phyloP scores from a whole-genome alignment of 2,113 vertebrate genomes.

The Crotalus tigris region DNA sequence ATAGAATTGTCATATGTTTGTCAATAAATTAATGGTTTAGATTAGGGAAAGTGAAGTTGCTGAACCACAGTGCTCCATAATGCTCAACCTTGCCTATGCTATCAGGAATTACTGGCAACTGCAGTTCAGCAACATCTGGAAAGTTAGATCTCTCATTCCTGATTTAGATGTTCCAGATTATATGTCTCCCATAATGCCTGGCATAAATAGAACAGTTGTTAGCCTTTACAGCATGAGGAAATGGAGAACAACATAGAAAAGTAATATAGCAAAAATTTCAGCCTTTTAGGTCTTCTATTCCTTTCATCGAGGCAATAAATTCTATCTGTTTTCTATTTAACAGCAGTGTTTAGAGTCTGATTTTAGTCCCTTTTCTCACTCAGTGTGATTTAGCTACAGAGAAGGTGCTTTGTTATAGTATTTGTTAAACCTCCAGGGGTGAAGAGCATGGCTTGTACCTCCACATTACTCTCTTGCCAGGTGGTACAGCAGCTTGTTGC shows the following conservation, averaged over 20 bases:
- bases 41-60: background rate
- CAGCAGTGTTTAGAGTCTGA: slow-evolving; percentile 9
- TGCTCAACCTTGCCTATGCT: background rate
- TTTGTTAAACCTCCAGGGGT: slow-evolving; percentile 48
- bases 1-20: background rate
- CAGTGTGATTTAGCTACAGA: slow-evolving; percentile 42
- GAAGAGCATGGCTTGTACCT: slow-evolving; percentile 41
- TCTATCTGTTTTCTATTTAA: slow-evolving; percentile 19
- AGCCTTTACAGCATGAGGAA: background rate
- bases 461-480: slow-evolving; percentile 55
- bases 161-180: background rate
- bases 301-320: background rate
- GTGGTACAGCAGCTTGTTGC: slow-evolving; percentile 67
- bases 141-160: background rate
- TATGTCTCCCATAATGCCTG: background rate
- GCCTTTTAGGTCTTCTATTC: background rate
- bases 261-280: background rate
- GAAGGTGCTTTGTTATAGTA: slow-evolving; percentile 40
- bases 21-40: background rate
- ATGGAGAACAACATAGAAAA: slow-evolving; percentile 7
- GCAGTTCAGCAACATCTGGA: background rate
- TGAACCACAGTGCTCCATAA: background rate
- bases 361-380: slow-evolving; percentile 30
- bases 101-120: background rate
- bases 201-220: background rate